phyloP scores from a whole-genome alignment of 2,888 invertebrate species.

The Sphecodes monilicornis region DNA sequence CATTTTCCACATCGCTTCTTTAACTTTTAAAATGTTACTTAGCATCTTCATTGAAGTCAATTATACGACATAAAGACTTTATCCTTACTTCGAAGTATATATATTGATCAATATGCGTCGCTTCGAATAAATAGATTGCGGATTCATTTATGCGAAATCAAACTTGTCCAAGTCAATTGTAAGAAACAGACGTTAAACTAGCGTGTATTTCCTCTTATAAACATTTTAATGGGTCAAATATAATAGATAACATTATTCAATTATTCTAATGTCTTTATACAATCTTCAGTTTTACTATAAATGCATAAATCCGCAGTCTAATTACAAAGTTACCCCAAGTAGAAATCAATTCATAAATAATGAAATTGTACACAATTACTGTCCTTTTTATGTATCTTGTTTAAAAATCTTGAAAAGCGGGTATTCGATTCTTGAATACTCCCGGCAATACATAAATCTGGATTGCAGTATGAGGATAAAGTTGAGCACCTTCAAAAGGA shows the following conservation, averaged over 20 bases:
- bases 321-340: background rate
- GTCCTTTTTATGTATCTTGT: background rate
- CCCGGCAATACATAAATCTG: slow-evolving; percentile 23
- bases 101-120: too few relatives aligned
- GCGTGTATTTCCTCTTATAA: background rate
- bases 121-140: background rate
- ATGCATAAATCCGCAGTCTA: background rate
- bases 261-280: background rate
- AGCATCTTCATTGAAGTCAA: background rate
- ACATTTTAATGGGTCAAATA: background rate
- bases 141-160: background rate
- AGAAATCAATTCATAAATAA: background rate
- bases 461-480: background rate
- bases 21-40: background rate
- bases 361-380: background rate
- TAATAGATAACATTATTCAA: too few relatives aligned
- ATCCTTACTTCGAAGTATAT: too few relatives aligned
- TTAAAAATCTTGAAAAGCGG: background rate
- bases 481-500: slow-evolving; percentile 55
- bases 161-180: too few relatives aligned
- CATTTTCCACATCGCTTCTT: background rate
- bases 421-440: background rate
- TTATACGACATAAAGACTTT: background rate
- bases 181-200: too few relatives aligned
- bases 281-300: background rate